These are phyloP conservation scores for Oceanites oceanicus DNA, from an alignment of 2,113 vertebrate genomes.

Conservation along the genomic window DNA sequence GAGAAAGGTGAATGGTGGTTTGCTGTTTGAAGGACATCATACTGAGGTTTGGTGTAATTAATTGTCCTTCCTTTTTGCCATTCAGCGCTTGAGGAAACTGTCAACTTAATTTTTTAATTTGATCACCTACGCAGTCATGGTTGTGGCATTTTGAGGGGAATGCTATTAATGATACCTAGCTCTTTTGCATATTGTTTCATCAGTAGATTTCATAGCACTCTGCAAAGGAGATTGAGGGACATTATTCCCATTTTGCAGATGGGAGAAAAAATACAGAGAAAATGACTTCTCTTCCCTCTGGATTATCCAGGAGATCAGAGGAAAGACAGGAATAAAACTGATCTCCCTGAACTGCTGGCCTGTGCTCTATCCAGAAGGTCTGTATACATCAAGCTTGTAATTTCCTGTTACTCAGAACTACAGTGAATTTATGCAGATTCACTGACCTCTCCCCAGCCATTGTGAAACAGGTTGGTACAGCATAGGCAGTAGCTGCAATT, in stretches of 20 bases:
- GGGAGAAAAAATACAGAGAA: neutral
- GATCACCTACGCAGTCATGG: neutral
- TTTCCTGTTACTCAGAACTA: neutral
- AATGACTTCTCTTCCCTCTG: neutral
- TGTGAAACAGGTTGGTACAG: neutral
- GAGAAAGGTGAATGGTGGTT: neutral
- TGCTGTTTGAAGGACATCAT: neutral
- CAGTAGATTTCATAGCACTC: neutral
- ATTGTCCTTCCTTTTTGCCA: neutral
- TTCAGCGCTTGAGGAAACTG: neutral
- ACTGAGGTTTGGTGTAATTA: neutral
- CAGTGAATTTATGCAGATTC: neutral
- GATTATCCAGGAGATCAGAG: neutral
- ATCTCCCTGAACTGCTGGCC: neutral
- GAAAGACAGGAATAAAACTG: neutral
- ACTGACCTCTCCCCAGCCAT: neutral
- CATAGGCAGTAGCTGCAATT: neutral
- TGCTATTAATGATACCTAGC: neutral
- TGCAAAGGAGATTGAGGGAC: neutral
- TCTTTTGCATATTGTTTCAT: neutral
- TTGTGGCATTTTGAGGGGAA: neutral
- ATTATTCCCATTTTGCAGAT: neutral
- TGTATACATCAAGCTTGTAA: neutral
- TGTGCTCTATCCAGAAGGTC: neutral
- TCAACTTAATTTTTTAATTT: neutral